Conservation (phyloP, 53 echinoderm and acorn worm genomes). For the Stichopus horrens region DNA sequence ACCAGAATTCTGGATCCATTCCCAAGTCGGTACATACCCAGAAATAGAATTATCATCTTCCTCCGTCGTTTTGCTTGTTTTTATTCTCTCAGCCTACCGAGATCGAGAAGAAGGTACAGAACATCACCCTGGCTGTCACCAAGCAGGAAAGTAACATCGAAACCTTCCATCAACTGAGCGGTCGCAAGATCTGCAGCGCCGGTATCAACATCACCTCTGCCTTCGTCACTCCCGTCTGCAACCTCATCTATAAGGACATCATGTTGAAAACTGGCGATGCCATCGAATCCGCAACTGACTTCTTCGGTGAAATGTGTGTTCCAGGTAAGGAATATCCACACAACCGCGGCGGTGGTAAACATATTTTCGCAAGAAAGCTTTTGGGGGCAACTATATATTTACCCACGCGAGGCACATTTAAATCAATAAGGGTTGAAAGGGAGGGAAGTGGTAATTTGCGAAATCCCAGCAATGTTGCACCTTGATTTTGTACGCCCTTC, state of each 20-base stretch:
- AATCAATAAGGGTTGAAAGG: too few relatives aligned
- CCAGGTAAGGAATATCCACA: slow-evolving; percentile 61
- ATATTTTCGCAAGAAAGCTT: too few relatives aligned
- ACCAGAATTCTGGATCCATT: too few relatives aligned
- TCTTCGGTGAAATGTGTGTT: slow-evolving; percentile 81
- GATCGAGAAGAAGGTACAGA: slow-evolving; percentile 67
- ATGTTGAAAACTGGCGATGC: slow-evolving; percentile 67
- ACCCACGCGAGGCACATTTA: too few relatives aligned
- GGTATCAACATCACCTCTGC: slow-evolving; percentile 66
- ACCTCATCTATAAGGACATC: slow-evolving; percentile 75
- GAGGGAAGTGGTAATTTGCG: too few relatives aligned
- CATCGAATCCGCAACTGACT: slow-evolving; percentile 75
- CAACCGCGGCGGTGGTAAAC: too few relatives aligned
- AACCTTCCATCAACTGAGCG: slow-evolving; percentile 58
- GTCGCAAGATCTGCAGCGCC: slow-evolving; percentile 67
- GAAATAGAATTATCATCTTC: not conserved
- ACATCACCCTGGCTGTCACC: slow-evolving; percentile 72
- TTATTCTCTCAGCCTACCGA: slow-evolving; percentile 24
- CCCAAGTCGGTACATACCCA: too few relatives aligned
- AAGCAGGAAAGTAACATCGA: slow-evolving; percentile 28
- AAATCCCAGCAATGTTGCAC: too few relatives aligned
- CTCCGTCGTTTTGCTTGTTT: not conserved
- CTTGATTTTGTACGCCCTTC: too few relatives aligned
- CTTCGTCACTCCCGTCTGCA: slow-evolving; percentile 76
- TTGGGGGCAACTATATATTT: too few relatives aligned